A percentile compares a stretch with the other conserved stretches of the same genome.
Evolutionary conservation across 2,797 vertebrate species (phyloP).

Genomic region (Chloroceryle amazona): DNA sequence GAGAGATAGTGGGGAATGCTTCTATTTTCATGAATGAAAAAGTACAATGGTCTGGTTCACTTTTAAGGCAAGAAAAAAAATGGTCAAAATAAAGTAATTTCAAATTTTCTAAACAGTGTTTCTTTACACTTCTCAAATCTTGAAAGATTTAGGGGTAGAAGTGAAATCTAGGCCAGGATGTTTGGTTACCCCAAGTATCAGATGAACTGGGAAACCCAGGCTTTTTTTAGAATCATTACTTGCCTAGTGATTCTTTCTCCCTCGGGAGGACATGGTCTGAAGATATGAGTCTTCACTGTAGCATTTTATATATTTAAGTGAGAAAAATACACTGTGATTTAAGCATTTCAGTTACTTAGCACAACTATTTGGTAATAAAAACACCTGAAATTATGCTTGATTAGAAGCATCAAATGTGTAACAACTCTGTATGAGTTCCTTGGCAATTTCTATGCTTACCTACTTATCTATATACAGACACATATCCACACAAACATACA

Average conservation of each 20-base stretch:
- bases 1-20: not conserved
- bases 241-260: not conserved
- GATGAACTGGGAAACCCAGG: not conserved
- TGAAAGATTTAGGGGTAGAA: not conserved
- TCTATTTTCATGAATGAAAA: not conserved
- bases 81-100: not conserved
- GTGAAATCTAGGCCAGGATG: not conserved
- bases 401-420: not conserved
- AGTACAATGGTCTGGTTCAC: not conserved
- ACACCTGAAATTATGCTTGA: not conserved
- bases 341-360: not conserved
- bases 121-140: not conserved
- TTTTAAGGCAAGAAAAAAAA: not conserved
- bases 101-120: not conserved
- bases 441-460: not conserved
- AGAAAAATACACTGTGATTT: not conserved
- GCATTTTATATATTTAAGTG: not conserved
- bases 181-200: not conserved
- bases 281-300: not conserved
- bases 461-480: not conserved
- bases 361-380: not conserved
- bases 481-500: not conserved
- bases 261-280: not conserved
- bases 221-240: not conserved
- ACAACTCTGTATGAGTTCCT: not conserved